Evolutionary conservation across 2,113 vertebrate species (phyloP), one percentile per base, ranked within the genome.

Genomic region (Trogon surrucura): DNA sequence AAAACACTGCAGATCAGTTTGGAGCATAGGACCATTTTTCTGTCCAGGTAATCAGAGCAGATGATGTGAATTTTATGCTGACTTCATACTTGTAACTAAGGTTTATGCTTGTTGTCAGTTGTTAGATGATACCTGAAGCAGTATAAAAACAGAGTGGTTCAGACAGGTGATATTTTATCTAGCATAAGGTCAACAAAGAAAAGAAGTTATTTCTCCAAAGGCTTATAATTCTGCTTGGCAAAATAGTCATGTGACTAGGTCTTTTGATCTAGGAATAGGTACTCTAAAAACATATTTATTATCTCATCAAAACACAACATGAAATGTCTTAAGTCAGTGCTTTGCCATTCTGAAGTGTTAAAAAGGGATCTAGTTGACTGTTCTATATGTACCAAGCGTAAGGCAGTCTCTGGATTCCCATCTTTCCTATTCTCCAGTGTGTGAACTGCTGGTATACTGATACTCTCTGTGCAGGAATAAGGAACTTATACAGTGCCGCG

Each of bases 11-110:
- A 91, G 78, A 88, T 61, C 48, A 71, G 27, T 45, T 93, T 82
- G 81, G 57, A 93, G 26, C 54, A 80, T 20, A 69, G 23, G 21
- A 48, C 38, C 93, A 15, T 69, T 82, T 89, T 96, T 95, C 74
- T 85, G 53, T 71, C 44, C 81, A 81, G 48, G 53, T 87, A 85
- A 79, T 93, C 85, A 88, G 32, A 85, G 70, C 25, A 79, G 56
- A 58, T 56, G 81, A 94, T 82, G 53, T 62, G 88, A 85, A 79
- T 91, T 96, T 95, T 93, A 64, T 88, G 93, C 90, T 91, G 93
- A 94, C 74, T 95, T 91, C 50, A 25, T 72, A 69, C 47, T 89
- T 93, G 85, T 61, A 91, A 75, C 57, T 58, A 88, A 94, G 85
- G 66, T 93, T 95, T 95, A 93, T 93, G 61, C 61, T 75, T 87